Conservation (phyloP, 2,888 invertebrate species). For the Pammene fasciana region DNA sequence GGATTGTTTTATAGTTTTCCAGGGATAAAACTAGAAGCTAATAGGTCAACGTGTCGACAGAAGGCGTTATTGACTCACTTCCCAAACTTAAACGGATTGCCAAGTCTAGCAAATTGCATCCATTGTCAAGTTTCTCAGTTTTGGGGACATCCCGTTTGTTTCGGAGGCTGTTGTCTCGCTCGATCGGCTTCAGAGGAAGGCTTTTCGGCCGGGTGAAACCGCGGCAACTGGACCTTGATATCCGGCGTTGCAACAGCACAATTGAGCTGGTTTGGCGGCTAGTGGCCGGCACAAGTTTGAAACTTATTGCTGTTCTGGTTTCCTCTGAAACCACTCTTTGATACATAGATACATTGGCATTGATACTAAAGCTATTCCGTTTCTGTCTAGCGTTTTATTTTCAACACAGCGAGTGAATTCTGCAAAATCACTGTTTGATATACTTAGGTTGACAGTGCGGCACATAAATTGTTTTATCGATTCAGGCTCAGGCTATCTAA, state of each 20-base stretch:
- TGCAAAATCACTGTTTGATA: background rate
- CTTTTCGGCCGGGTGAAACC: slow-evolving; percentile 76
- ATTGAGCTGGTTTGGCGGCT: slow-evolving; percentile 42
- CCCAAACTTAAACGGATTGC: slow-evolving; percentile 38
- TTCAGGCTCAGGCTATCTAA: background rate
- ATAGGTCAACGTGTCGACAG: slow-evolving; percentile 1
- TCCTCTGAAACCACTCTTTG: background rate
- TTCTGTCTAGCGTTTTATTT: too few species aligned
- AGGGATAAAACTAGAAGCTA: background rate
- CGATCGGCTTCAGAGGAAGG: slow-evolving; percentile 56
- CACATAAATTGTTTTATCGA: background rate
- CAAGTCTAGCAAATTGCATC: slow-evolving; percentile 21
- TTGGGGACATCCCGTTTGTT: slow-evolving; percentile 33
- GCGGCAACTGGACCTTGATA: slow-evolving; percentile 79
- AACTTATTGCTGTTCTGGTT: slow-evolving; percentile 43
- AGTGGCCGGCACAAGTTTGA: slow-evolving; percentile 50
- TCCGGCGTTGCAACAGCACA: slow-evolving; percentile 73
- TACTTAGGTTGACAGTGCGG: background rate
- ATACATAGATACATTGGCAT: too few species aligned
- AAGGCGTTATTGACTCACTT: slow-evolving; percentile 50
- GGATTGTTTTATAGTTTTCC: slow-evolving; percentile 39
- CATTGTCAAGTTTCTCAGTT: slow-evolving; percentile 30
- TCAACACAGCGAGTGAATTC: too few species aligned
- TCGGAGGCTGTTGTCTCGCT: slow-evolving; percentile 48
- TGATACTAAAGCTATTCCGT: too few species aligned